phyloP scores from a whole-genome alignment of 1,140 invertebrate species.

The Campodea augens region DNA sequence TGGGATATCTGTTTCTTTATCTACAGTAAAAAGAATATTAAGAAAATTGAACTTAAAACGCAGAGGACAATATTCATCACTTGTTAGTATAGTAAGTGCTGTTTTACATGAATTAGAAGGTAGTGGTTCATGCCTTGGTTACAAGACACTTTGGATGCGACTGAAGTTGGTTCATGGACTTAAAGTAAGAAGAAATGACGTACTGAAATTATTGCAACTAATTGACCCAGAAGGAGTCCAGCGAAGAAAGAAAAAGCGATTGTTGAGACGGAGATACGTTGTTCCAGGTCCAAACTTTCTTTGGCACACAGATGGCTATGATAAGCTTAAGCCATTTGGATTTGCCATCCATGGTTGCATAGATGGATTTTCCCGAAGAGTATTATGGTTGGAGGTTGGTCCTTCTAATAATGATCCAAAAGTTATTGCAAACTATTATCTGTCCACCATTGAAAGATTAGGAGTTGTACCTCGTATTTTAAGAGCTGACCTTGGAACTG shows the following conservation, averaged over 20 bases:
- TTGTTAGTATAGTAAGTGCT: too few relatives aligned
- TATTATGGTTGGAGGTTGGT: conserved; percentile 17
- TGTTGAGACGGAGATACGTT: conserved; percentile 13
- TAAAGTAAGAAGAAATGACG: too few relatives aligned
- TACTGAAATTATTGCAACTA: too few relatives aligned
- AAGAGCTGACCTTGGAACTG: conserved; percentile 14
- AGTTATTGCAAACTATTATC: conserved; percentile 15
- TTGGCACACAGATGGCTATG: conserved; percentile 20
- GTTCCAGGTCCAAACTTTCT: conserved; percentile 16
- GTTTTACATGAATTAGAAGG: too few relatives aligned
- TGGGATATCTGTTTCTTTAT: too few relatives aligned
- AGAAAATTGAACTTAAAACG: too few relatives aligned
- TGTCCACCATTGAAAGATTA: conserved; percentile 10
- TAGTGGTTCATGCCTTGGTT: too few relatives aligned
- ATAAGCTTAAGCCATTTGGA: conserved; percentile 19
- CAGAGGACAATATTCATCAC: too few relatives aligned
- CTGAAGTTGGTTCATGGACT: too few relatives aligned
- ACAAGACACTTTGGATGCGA: too few relatives aligned
- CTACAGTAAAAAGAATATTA: too few relatives aligned
- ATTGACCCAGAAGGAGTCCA: conserved; percentile 11
- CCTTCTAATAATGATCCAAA: conserved; percentile 16
- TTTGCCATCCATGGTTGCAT: conserved; percentile 18
- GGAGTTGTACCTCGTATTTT: conserved; percentile 11
- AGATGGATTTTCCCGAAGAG: conserved; percentile 17
- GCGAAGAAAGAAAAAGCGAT: conserved; percentile 3